These are phyloP conservation scores for Zaprionus obscuricornis DNA, from an alignment of 2,888 invertebrate species.

Conservation along the genomic window DNA sequence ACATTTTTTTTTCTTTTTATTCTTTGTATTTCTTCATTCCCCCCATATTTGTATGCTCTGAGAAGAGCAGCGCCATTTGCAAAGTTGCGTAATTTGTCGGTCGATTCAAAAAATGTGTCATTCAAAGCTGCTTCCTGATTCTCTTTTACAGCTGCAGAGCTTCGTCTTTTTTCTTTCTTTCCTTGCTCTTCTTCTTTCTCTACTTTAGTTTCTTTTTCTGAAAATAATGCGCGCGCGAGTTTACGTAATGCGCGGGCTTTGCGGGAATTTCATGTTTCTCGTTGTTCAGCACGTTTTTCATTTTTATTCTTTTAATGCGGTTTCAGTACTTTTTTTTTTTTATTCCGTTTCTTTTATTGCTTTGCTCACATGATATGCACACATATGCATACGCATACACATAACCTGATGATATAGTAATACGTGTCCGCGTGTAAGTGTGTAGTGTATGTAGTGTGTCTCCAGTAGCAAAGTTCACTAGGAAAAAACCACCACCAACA, in stretches of 20 bases:
- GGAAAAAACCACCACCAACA: slow-evolving; percentile 65
- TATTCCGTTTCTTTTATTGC: slow-evolving; percentile 26
- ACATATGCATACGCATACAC: slow-evolving; percentile 12
- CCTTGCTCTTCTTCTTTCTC: neutral
- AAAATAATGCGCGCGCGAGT: slow-evolving; percentile 29
- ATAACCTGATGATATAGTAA: too few relatives aligned
- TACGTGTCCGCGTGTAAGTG: too few relatives aligned
- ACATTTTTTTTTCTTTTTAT: slow-evolving; percentile 28
- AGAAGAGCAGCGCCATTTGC: slow-evolving; percentile 70
- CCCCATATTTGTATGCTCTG: too few relatives aligned
- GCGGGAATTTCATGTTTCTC: slow-evolving; percentile 5
- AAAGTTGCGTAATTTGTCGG: slow-evolving; percentile 74
- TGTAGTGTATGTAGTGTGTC: too few relatives aligned
- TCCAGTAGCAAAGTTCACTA: slow-evolving; percentile 69
- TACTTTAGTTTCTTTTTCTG: neutral
- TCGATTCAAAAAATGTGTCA: slow-evolving; percentile 75
- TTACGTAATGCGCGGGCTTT: slow-evolving; percentile 70
- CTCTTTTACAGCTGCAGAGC: slow-evolving; percentile 12
- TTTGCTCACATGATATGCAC: slow-evolving; percentile 44
- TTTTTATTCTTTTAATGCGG: neutral
- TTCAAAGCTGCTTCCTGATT: slow-evolving; percentile 69
- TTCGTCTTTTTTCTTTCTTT: slow-evolving; percentile 1
- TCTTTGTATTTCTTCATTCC: too few relatives aligned
- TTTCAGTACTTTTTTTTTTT: neutral
- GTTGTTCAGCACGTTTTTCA: slow-evolving; percentile 30